phyloP scores from a whole-genome alignment of 2,888 invertebrate species.

The Syrphus vitripennis region DNA sequence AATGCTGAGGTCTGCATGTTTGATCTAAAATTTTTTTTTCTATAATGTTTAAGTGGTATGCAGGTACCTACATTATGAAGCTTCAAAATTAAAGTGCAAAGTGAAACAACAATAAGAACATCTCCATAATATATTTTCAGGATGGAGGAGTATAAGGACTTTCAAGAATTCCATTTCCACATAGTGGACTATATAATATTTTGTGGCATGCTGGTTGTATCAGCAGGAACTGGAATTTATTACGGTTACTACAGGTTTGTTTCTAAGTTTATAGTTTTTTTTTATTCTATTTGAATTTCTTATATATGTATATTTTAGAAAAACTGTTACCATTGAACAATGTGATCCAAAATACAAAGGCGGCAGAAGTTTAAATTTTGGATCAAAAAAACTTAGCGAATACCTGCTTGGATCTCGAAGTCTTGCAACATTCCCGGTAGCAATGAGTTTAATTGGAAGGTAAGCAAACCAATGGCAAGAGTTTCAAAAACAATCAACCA shows the following conservation, averaged over 20 bases:
- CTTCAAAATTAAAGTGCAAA: not conserved
- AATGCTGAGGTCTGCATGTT: not conserved
- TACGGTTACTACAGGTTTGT: slow-evolving; percentile 79
- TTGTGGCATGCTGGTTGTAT: slow-evolving; percentile 85
- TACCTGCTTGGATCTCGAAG: slow-evolving; percentile 90
- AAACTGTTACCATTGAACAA: slow-evolving; percentile 56
- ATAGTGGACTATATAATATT: slow-evolving; percentile 87
- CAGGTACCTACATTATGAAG: no score
- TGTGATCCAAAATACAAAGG: slow-evolving; percentile 29
- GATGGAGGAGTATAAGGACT: slow-evolving; percentile 23
- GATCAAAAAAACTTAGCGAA: slow-evolving; percentile 84
- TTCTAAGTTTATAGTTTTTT: not conserved
- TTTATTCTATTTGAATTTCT: not conserved
- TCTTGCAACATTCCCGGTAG: slow-evolving; percentile 90
- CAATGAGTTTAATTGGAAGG: slow-evolving; percentile 93
- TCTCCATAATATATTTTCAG: slow-evolving; percentile 5
- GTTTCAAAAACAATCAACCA: slow-evolving; percentile 36
- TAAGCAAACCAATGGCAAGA: slow-evolving; percentile 75
- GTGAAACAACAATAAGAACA: not conserved
- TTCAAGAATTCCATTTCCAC: slow-evolving; percentile 74
- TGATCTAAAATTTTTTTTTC: not conserved
- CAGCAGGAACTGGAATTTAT: slow-evolving; percentile 90
- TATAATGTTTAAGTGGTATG: not conserved
- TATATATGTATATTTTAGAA: slow-evolving; percentile 39
- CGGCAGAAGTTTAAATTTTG: slow-evolving; percentile 76